These are phyloP conservation scores for Platycheirus albimanus DNA, from an alignment of 2,888 invertebrate genomes.

Conservation along the genomic window DNA sequence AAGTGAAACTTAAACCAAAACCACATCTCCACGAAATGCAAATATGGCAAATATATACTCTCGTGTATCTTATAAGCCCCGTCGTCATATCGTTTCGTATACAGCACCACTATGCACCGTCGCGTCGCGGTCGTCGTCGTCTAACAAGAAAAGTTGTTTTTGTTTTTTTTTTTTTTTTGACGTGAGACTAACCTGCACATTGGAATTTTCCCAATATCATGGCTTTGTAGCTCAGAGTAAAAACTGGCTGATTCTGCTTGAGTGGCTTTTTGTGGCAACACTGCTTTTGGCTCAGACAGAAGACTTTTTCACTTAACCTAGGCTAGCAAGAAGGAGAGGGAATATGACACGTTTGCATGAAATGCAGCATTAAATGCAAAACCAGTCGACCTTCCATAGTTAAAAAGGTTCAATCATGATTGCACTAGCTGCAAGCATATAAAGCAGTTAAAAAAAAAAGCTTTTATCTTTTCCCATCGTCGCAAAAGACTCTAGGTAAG, in stretches of 20 bases:
- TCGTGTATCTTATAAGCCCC: conserved; percentile 21
- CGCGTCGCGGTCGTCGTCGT: neutral
- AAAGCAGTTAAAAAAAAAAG: conserved; percentile 31
- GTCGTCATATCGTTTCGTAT: too few relatives aligned
- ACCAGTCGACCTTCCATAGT: conserved; percentile 68
- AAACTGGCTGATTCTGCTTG: conserved; percentile 48
- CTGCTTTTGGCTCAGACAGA: conserved; percentile 17
- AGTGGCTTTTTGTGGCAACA: conserved; percentile 54
- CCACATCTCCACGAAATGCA: conserved; percentile 39
- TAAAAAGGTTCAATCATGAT: conserved; percentile 67
- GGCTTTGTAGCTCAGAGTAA: conserved; percentile 37
- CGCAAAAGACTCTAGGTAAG: neutral
- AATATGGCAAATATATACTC: conserved; percentile 50
- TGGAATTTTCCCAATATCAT: conserved; percentile 61
- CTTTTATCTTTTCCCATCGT: conserved; percentile 43
- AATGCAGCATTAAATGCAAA: too few relatives aligned
- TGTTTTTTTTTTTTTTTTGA: neutral
- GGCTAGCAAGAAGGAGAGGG: neutral
- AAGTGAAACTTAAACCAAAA: conserved; percentile 63
- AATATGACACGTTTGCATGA: conserved; percentile 55
- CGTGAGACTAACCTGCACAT: conserved; percentile 45
- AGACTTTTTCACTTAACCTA: conserved; percentile 43
- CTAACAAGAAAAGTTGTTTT: conserved; percentile 32
- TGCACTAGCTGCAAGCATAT: conserved; percentile 41
- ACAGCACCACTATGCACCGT: too few relatives aligned